Evolutionary conservation across 2,113 vertebrate species (phyloP), one percentile per base, ranked within the genome.

Genomic region (Poicephalus gulielmi): DNA sequence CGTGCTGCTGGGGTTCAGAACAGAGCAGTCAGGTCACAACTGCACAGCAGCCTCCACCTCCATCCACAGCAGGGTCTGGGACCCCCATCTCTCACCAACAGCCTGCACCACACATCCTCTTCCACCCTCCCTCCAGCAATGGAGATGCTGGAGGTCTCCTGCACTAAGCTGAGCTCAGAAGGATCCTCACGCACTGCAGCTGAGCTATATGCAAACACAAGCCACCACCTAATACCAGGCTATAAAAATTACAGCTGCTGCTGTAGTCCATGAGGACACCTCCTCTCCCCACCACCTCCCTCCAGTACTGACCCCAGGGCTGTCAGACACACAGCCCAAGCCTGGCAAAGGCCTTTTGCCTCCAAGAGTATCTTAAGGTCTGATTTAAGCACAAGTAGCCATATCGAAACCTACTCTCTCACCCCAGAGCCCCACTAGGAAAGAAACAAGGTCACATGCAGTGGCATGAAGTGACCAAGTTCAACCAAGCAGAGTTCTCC

Each of bases 341-440:
- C 50, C 66, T 43, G 1, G 23, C 15, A 67, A 74, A 50, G 16
- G 31, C 10, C 30, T 35, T 47, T 30, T 23, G 2, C 41, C 50
- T 70, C 39, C 62, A 17, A 31, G 27, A 73, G 7, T 3, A 28
- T 28, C 44, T 73, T 50, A 47, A 76, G 20, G 28, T 25, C 39
- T 7, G 5, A n/a, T 50, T 37, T 19, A n/a, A 69, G 50, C 30
- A 59, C 4, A 44, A 1, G 2, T 1, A 52, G 24, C 74, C 33
- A 49, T 28, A 59, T 30, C 27, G 39, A 68, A 83, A 62, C 37
- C 44, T 6, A 6, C 10, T 10, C 11, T 14, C 27, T 25, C 18
- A 68, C 3, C 13, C 35, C 4, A 13, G 10, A 5, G 5, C 1
- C 4, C 25, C 10, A 20, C 2, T 0, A 47, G 33, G 11, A 18